These are phyloP conservation scores for Agriopis marginaria DNA, from an alignment of 2,888 invertebrate species.

Conservation along the genomic window DNA sequence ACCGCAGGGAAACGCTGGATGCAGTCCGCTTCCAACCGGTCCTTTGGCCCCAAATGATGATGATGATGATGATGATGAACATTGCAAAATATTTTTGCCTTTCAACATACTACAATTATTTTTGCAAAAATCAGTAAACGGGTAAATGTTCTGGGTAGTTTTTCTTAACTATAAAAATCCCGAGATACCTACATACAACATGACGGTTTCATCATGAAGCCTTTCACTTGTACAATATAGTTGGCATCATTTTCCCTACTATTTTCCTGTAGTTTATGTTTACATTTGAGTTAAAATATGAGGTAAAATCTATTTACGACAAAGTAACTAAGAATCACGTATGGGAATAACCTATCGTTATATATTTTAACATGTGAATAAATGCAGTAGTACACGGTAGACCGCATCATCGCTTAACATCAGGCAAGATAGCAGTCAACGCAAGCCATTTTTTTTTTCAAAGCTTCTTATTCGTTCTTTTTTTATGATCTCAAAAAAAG, in stretches of 20 bases:
- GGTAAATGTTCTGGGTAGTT: neutral
- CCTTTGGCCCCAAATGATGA: too few relatives aligned
- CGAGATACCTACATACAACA: neutral
- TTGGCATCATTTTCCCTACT: slow-evolving; percentile 20
- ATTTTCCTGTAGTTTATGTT: neutral
- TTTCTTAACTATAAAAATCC: slow-evolving; percentile 18
- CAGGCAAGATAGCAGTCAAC: too few relatives aligned
- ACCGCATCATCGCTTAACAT: too few relatives aligned
- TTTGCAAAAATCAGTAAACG: neutral
- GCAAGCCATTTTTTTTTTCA: too few relatives aligned
- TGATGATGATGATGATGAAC: too few relatives aligned
- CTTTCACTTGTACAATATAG: neutral
- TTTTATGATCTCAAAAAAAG: too few relatives aligned
- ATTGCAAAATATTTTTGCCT: too few relatives aligned
- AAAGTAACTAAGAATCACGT: neutral
- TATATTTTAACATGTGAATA: neutral
- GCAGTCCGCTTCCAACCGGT: too few relatives aligned
- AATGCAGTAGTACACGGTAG: too few relatives aligned
- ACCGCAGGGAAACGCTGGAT: too few relatives aligned
- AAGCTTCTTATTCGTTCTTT: too few relatives aligned
- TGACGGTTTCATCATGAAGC: neutral
- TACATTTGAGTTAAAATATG: neutral
- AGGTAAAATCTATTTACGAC: neutral
- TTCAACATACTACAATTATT: too few relatives aligned
- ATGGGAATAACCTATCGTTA: neutral